phyloP scores from a whole-genome alignment of 2,113 vertebrate genomes.

The Plotosus lineatus region DNA sequence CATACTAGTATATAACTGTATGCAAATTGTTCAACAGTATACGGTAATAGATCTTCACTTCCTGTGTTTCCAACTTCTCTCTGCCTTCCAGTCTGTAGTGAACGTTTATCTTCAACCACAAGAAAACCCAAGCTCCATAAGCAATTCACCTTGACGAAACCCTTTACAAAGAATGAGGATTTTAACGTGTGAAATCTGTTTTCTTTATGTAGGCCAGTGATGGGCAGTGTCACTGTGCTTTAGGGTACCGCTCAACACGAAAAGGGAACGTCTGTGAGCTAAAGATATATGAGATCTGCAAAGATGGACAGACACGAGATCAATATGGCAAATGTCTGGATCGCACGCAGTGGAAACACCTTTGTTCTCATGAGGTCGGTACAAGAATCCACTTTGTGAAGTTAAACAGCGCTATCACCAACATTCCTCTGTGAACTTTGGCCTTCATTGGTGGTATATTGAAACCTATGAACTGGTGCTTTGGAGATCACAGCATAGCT shows the following conservation, averaged over 20 bases:
- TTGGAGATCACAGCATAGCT: neutral
- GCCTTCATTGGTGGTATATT: neutral
- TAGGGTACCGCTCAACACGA: conserved; percentile 62
- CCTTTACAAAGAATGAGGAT: neutral
- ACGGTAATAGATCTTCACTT: conserved; percentile 51
- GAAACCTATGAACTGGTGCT: neutral
- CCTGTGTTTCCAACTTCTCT: conserved; percentile 56
- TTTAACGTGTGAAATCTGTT: neutral
- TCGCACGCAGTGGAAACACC: conserved; percentile 73
- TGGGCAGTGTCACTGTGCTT: conserved; percentile 75
- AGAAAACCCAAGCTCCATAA: conserved; percentile 40
- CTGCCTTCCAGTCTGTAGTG: conserved; percentile 18
- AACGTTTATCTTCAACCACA: conserved; percentile 41
- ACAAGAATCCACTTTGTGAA: neutral
- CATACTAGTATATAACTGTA: neutral
- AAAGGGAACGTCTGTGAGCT: conserved; percentile 66
- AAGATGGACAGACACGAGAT: conserved; percentile 68
- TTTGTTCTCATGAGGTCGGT: conserved; percentile 80
- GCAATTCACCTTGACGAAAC: neutral
- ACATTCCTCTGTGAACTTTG: neutral
- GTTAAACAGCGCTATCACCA: conserved; percentile 3
- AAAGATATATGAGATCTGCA: conserved; percentile 70
- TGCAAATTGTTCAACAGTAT: conserved; percentile 10
- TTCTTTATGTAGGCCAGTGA: conserved; percentile 74
- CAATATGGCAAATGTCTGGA: conserved; percentile 82